A percentile compares a stretch with the other conserved stretches of the same genome.
phyloP scores from a whole-genome alignment of 2,888 invertebrate species.

The Drosophila cracens region DNA sequence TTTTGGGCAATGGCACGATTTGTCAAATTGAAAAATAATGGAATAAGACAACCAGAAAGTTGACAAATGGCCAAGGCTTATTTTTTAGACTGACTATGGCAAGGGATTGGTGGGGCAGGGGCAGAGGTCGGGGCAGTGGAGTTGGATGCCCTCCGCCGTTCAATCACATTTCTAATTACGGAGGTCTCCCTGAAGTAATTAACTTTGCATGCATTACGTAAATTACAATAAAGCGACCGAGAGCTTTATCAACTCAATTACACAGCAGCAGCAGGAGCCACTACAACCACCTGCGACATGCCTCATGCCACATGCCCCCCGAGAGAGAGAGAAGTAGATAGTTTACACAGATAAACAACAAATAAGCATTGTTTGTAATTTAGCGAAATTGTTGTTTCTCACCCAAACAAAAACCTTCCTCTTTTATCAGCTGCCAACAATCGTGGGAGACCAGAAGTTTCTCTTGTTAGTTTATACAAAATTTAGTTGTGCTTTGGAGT shows the following conservation, averaged over 20 bases:
- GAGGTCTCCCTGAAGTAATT: conserved; percentile 77
- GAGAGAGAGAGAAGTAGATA: conserved; percentile 54
- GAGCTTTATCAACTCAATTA: conserved; percentile 80
- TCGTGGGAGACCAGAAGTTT: conserved; percentile 60
- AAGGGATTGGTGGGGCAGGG: not conserved
- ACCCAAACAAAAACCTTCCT: not conserved
- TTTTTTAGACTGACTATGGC: conserved; percentile 17
- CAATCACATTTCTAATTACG: conserved; percentile 80
- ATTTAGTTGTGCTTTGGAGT: conserved; percentile 1
- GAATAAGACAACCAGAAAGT: conserved; percentile 21
- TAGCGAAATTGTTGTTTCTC: conserved; percentile 65
- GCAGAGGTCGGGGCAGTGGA: not conserved
- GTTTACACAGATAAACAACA: conserved; percentile 78
- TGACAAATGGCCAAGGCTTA: conserved; percentile 39
- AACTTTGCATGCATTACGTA: conserved; percentile 80
- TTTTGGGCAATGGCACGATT: conserved; percentile 34
- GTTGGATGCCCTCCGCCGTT: conserved; percentile 48
- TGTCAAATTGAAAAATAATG: conserved; percentile 53
- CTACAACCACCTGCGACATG: conserved; percentile 7
- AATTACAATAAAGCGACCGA: conserved; percentile 71
- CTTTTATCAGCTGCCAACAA: conserved; percentile 66
- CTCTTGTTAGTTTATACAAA: conserved; percentile 48
- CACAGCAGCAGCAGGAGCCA: conserved; percentile 17
- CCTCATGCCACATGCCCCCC: conserved; percentile 8
- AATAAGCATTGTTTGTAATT: conserved; percentile 81